These are phyloP conservation scores for Volucella inflata DNA, from an alignment of 2,888 invertebrate genomes.

Conservation along the genomic window DNA sequence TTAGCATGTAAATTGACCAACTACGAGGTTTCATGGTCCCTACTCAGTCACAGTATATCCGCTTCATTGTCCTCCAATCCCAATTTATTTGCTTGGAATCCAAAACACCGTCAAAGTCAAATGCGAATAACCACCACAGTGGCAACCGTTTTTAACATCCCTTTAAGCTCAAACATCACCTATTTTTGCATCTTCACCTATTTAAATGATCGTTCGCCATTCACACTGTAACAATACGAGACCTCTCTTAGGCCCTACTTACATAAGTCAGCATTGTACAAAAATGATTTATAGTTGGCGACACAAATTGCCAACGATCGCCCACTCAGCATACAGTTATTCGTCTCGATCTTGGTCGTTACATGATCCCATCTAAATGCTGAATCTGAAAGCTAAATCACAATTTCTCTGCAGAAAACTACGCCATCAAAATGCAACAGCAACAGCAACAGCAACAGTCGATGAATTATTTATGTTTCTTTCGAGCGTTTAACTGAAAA, in stretches of 20 bases:
- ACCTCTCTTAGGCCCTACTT: not conserved
- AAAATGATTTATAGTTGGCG: constrained; percentile 70
- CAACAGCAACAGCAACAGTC: constrained; percentile 20
- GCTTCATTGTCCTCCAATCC: no score
- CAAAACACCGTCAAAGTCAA: no score
- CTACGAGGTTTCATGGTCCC: no score
- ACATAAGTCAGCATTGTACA: constrained; percentile 35
- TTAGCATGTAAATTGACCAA: no score
- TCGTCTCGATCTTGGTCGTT: constrained; percentile 47
- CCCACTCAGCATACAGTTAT: constrained; percentile 64
- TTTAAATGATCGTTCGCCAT: constrained; percentile 45
- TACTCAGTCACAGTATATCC: no score
- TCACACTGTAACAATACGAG: constrained; percentile 22
- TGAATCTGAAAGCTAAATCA: constrained; percentile 34
- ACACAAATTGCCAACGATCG: constrained; percentile 70
- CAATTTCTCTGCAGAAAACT: constrained; percentile 7
- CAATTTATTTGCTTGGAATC: no score
- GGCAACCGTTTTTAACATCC: no score
- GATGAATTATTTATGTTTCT: constrained; percentile 72
- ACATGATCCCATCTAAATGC: constrained; percentile 46
- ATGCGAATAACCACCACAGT: no score
- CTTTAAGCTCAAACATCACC: not conserved
- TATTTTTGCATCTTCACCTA: constrained; percentile 7
- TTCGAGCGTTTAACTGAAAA: constrained; percentile 72
- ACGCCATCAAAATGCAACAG: constrained; percentile 28